These are phyloP conservation scores for Rhinolophus ferrumequinum DNA, from an alignment of 2,113 vertebrate species.

Conservation along the genomic window DNA sequence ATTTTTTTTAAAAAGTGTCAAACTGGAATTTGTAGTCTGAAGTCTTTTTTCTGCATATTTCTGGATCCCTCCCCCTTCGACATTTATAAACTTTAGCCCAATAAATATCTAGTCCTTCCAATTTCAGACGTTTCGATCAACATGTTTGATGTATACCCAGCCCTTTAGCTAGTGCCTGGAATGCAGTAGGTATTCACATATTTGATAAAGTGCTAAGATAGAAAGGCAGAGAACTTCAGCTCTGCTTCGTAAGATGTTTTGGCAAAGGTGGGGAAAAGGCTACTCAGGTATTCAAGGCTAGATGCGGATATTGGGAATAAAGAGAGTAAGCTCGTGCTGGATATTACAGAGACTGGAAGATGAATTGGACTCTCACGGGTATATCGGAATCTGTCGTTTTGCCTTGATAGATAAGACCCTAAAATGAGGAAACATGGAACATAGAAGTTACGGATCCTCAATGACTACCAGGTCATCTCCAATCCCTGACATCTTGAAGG, in stretches of 20 bases:
- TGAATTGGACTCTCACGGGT: not conserved
- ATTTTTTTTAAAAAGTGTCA: not conserved
- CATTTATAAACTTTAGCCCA: not conserved
- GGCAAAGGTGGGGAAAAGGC: not conserved
- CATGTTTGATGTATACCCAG: not conserved
- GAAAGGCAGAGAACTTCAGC: not conserved
- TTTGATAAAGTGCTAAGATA: not conserved
- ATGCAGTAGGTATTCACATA: not conserved
- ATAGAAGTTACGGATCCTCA: not conserved
- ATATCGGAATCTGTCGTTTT: not conserved
- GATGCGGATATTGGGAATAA: not conserved
- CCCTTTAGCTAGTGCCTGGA: not conserved
- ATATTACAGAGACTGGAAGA: not conserved
- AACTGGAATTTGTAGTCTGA: not conserved
- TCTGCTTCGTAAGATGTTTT: not conserved
- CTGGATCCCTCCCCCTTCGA: not conserved
- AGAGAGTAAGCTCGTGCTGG: not conserved
- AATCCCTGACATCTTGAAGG: not conserved
- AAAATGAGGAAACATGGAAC: not conserved
- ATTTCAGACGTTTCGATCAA: not conserved
- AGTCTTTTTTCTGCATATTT: not conserved
- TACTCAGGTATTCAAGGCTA: not conserved
- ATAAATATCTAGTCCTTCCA: not conserved
- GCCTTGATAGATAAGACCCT: not conserved
- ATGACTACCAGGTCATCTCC: not conserved